Evolutionary conservation across 2,888 invertebrate genomes (phyloP).

Genomic region (Brachyptera putata): DNA sequence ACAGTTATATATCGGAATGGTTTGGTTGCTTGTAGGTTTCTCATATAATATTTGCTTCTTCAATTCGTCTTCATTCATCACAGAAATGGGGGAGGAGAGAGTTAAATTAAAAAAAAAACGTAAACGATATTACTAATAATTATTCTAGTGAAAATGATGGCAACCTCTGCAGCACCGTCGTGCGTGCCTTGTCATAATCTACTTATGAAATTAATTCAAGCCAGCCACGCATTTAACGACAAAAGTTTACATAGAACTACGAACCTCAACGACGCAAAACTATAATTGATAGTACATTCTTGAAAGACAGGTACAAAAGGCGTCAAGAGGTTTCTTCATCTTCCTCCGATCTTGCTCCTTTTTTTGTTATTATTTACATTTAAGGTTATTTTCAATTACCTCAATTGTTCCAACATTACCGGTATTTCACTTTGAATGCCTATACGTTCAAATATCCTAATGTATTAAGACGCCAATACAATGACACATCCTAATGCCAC

Average conservation of each 20-base stretch:
- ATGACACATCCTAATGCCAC: too few relatives aligned
- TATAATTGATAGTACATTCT: too few relatives aligned
- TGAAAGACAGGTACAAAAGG: background rate
- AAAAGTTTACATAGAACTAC: too few relatives aligned
- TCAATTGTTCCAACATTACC: background rate
- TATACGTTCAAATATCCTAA: too few relatives aligned
- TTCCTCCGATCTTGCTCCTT: too few relatives aligned
- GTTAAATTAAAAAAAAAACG: background rate
- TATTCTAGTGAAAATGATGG: constrained; percentile 6
- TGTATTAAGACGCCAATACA: too few relatives aligned
- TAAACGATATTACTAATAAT: constrained; percentile 5
- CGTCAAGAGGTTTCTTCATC: too few relatives aligned
- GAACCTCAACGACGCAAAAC: background rate
- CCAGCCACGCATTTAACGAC: too few relatives aligned
- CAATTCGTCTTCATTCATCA: constrained; percentile 22
- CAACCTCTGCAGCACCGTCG: constrained; percentile 3
- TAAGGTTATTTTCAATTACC: background rate
- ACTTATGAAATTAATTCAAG: too few relatives aligned
- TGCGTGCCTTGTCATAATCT: too few relatives aligned
- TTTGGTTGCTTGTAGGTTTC: constrained; percentile 19
- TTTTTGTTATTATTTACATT: too few relatives aligned
- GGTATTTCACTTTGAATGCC: background rate
- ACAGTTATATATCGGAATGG: constrained; percentile 29
- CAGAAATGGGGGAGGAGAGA: constrained; percentile 24
- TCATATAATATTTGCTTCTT: constrained; percentile 9